Percentiles rank a stretch among this genome's conserved stretches.
Evolutionary conservation across 2,113 vertebrate species (phyloP).

Genomic region (Rallus limicola): DNA sequence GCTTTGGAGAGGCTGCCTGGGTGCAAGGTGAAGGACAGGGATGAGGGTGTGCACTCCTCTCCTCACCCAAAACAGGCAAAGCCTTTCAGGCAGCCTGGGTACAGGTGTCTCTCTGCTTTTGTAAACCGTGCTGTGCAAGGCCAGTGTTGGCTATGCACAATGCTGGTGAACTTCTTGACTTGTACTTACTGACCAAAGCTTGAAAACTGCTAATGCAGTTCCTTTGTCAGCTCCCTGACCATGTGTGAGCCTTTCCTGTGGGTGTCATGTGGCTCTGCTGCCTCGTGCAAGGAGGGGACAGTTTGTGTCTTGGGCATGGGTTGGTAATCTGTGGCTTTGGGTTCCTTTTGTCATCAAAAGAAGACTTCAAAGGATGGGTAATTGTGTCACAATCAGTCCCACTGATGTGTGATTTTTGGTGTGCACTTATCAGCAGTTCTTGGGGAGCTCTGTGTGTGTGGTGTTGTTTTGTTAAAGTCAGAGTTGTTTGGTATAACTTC

Average conservation of each 20-base stretch:
- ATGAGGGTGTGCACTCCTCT: neutral
- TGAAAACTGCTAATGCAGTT: neutral
- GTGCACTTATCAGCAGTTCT: accelerated
- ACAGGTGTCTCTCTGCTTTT: neutral
- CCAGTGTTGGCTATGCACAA: accelerated
- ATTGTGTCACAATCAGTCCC: neutral
- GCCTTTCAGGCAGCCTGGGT: neutral
- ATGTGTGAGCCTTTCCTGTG: neutral
- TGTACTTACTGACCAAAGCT: neutral
- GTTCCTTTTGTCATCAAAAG: neutral
- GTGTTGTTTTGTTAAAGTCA: neutral
- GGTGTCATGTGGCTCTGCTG: neutral
- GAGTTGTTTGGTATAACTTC: neutral
- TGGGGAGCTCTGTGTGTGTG: neutral
- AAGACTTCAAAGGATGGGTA: neutral
- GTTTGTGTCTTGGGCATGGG: accelerated
- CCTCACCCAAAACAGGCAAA: neutral
- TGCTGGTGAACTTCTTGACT: neutral
- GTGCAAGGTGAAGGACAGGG: neutral
- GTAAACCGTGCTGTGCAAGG: neutral
- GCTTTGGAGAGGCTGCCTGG: neutral
- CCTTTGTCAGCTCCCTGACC: accelerated
- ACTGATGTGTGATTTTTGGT: neutral
- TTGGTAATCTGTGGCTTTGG: accelerated
- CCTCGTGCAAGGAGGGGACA: neutral